Evolutionary conservation across 37 sponge, comb jelly and placozoan species (phyloP).

Genomic region (Cliona cf. orientalis): DNA sequence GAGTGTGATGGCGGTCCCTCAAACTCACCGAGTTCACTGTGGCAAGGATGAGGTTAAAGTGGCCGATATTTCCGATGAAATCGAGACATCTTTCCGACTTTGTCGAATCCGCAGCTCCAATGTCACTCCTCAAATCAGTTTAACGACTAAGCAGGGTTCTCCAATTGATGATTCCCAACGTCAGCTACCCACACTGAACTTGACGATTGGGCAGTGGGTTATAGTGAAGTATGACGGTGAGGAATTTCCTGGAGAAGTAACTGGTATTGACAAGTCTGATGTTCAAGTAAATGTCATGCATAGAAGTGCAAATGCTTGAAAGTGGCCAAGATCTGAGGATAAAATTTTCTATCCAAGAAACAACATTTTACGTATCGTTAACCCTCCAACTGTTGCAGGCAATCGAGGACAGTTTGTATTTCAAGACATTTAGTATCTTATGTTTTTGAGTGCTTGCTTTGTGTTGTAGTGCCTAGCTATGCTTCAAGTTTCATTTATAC

Average conservation of each 20-base stretch:
- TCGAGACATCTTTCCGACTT: constrained; percentile 21
- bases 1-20: constrained; percentile 26
- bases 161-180: constrained; percentile 24
- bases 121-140: constrained; percentile 23
- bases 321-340: constrained; percentile 35
- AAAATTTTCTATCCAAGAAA: constrained; percentile 27
- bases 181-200: constrained; percentile 28
- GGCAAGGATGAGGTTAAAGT: constrained; percentile 17
- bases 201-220: constrained; percentile 38
- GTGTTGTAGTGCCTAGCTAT: constrained; percentile 5
- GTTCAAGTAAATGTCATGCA: constrained; percentile 17
- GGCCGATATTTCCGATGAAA: neutral
- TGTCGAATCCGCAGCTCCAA: constrained; percentile 25
- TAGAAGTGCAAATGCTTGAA: constrained; percentile 29
- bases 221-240: constrained; percentile 32
- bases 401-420: constrained; percentile 33
- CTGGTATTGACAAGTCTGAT: constrained; percentile 40
- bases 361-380: neutral
- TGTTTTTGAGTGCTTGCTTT: neutral
- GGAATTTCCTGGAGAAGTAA: constrained; percentile 45
- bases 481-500: neutral
- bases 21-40: constrained; percentile 27
- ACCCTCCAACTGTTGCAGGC: constrained; percentile 22
- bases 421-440: constrained; percentile 17
- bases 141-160: constrained; percentile 27